Conservation (phyloP, 2,888 invertebrate species). For the Caenorhabditis sulstoni region DNA sequence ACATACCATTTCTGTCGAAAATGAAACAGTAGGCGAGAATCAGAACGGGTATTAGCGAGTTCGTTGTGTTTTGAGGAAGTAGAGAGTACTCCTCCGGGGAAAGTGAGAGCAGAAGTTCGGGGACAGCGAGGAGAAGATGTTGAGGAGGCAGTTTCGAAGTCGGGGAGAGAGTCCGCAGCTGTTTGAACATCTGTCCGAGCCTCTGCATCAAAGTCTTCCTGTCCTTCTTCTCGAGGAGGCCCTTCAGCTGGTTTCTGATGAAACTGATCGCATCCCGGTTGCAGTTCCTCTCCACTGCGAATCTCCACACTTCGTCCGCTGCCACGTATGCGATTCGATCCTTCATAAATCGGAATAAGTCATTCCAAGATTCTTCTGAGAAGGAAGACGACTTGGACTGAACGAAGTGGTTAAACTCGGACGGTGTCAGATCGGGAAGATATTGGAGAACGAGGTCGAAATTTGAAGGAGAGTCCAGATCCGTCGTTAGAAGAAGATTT, state of each 20-base stretch:
- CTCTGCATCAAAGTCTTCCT: background rate
- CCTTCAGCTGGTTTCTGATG: conserved; percentile 29
- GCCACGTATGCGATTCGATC: background rate
- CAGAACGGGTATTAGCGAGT: conserved; percentile 12
- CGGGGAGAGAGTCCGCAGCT: background rate
- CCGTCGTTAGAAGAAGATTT: conserved; percentile 9
- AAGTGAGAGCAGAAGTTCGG: conserved; percentile 9
- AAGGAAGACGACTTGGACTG: background rate
- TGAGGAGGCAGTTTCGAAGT: conserved; percentile 2
- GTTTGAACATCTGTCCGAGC: conserved; percentile 9
- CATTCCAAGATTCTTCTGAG: background rate
- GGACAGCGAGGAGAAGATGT: conserved; percentile 6
- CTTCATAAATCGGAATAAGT: background rate
- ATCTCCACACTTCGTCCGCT: conserved; percentile 22
- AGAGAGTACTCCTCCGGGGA: background rate
- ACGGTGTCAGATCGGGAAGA: conserved; percentile 4
- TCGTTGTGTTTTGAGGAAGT: conserved; percentile 9
- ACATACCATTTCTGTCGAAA: conserved; percentile 31
- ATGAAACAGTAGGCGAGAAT: conserved; percentile 10
- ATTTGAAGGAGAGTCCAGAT: conserved; percentile 1
- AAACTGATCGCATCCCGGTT: conserved; percentile 16
- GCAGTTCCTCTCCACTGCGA: background rate
- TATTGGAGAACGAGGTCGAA: conserved; percentile 6
- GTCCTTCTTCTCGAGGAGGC: conserved; percentile 3
- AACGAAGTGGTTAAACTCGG: conserved; percentile 20